Base-by-base conservation (phyloP, 1,140 invertebrate genomes). In the Drosophila hydei region DNA sequence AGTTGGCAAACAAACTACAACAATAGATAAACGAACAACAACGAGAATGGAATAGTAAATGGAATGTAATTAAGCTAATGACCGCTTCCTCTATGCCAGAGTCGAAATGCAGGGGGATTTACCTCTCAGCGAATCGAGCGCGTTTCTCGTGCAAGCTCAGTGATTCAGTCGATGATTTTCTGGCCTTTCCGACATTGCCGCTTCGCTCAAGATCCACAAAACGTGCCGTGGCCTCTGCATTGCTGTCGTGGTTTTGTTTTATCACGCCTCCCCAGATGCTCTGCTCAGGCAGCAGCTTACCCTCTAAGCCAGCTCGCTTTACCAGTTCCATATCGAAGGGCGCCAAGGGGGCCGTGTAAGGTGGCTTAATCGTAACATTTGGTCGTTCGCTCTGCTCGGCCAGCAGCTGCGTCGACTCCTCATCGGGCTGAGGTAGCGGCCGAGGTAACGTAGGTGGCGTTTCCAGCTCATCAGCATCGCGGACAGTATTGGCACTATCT, bases 261-360 rank as follows among this genome's bases (percentile, higher is more conserved):
- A 7, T 16, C 3, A 11, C 38, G 6, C 40, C 45, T 7, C 68
- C 14, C 72, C 75, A 81, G 2, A 83, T 38, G 43, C 75, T 88
- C 25, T 69, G 61, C 2, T 25, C 23, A 16, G 36, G 33, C 9
- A 50, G 16, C 27, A 87, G 45, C 9, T 74, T 75, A 4, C 65
- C 75, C 23, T 63, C 52, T 23, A 87, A 42, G 1, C 61, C 47
- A 14, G 71, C 14, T 12, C 70, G 64, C 14, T 83, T 68, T 30
- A 89, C 59, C 30, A 90, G 54, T 21, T 90, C 87, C 78, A 79
- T 73, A 8, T 89, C 68, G 38, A 64, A 87, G 18, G 87, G 78
- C 0, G 87, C 87, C 9, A 90, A 61, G 0, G 80, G 87, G 1
- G 87, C 75, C 23, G 60, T 71, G 47, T 64, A 90, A 0, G 78